Percentiles rank a stretch among this genome's conserved stretches.
phyloP scores from a whole-genome alignment of 2,113 vertebrate genomes.

The Amia ocellicauda region DNA sequence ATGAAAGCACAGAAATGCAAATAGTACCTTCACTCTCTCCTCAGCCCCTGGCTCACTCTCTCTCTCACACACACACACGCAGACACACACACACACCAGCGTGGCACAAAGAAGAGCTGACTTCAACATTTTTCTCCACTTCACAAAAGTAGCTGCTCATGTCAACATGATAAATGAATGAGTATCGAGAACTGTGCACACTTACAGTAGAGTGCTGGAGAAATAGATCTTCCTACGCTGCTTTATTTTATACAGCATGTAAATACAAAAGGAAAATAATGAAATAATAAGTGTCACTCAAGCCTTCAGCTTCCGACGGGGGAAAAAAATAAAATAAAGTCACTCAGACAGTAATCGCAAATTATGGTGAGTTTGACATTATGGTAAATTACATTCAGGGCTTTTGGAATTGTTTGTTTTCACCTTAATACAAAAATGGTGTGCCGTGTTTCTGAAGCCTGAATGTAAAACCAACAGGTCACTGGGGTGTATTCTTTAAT shows the following conservation, averaged over 20 bases:
- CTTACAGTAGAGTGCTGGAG: slow-evolving; percentile 37
- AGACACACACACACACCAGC: slow-evolving; percentile 45
- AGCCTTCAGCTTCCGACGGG: slow-evolving; percentile 10
- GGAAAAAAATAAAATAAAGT: background rate
- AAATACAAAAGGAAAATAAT: slow-evolving; percentile 37
- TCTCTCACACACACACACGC: slow-evolving; percentile 23
- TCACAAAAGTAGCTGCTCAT: slow-evolving; percentile 66
- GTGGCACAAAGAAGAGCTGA: slow-evolving; percentile 62
- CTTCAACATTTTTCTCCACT: slow-evolving; percentile 72
- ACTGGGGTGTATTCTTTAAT: too few species aligned
- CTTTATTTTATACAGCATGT: slow-evolving; percentile 36
- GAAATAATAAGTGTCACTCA: slow-evolving; percentile 42
- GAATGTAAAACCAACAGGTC: too few species aligned
- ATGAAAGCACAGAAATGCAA: background rate
- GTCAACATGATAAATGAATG: slow-evolving; percentile 72
- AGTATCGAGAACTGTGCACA: slow-evolving; percentile 53
- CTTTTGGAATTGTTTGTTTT: too few species aligned
- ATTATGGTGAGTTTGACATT: too few species aligned
- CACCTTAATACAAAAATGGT: too few species aligned
- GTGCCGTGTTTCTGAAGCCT: too few species aligned
- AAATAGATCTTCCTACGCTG: slow-evolving; percentile 34
- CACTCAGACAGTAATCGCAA: too few species aligned
- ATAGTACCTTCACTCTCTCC: background rate
- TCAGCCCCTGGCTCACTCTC: slow-evolving; percentile 16
- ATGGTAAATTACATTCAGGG: too few species aligned